Evolutionary conservation across 2,888 invertebrate species (phyloP), one percentile per base, ranked within the genome.

Genomic region (Amiota minor): DNA sequence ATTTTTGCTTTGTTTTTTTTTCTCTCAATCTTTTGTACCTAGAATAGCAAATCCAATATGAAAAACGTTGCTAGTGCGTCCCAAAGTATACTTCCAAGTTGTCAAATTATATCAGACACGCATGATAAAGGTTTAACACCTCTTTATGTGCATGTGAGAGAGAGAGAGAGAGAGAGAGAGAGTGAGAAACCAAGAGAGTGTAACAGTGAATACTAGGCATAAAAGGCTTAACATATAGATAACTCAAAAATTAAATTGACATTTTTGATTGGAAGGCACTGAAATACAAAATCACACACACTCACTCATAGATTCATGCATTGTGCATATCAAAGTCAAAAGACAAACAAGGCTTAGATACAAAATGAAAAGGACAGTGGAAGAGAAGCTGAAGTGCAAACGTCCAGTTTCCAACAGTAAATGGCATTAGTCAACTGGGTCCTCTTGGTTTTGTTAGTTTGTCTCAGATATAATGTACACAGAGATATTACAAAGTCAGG

Each of bases 221-320:
- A 6, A 35, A 35, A 35, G 35, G 35, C 35, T 35, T 6, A 2
- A 8, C n/a, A 49, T 62, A 35, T 20, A 47, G 12, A 47, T 18
- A 35, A 64, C 65, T 67, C 67, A 68, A 53, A 35, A 53, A 68
- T 68, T 9, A 68, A 68, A 68, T 53, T 68, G 67, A 68, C 67
- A 68, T 68, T 68, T 68, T 68, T 68, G 67, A 68, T 68, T 20
- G 46, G 20, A 47, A 23, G 35, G 35, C 35, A 20, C 59, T 20
- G 59, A 59, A 11, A 20, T 18, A 20, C 6, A 35, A 3, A 35
- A 35, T 35, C 35, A 35, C 35, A 35, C 35, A 35, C 2, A 35
- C 35, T 35, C 35, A 35, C 35, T 35, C 35, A 35, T 35, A 35
- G 4, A 35, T 35, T 35, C 35, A 35, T 35, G 35, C 6, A 6